Evolutionary conservation across 2,888 invertebrate genomes (phyloP).

Genomic region (Synergus japonicus): DNA sequence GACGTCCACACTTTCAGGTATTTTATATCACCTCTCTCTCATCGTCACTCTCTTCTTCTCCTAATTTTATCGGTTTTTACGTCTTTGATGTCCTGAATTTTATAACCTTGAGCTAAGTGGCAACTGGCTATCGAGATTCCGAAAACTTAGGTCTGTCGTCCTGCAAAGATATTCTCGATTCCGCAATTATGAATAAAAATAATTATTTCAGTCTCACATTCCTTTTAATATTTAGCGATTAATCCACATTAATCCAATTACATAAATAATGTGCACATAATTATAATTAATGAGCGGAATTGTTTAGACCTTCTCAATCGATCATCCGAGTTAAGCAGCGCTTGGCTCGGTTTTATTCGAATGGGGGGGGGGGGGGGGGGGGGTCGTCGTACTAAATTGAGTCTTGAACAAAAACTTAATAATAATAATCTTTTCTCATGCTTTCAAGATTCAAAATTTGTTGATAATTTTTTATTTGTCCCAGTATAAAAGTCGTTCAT

Average conservation of each 20-base stretch:
- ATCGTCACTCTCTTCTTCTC: conserved; percentile 37
- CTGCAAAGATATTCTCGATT: background rate
- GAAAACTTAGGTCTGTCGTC: conserved; percentile 11
- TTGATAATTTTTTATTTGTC: background rate
- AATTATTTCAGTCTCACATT: background rate
- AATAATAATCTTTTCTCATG: no score
- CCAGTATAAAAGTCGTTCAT: conserved; percentile 42
- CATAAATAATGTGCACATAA: background rate
- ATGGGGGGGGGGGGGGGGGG: no score
- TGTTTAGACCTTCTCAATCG: no score
- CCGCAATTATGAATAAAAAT: background rate
- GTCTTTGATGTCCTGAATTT: conserved; percentile 33
- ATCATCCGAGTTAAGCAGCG: no score
- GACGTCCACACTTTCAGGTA: conserved; percentile 40
- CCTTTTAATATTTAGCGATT: background rate
- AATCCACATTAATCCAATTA: background rate
- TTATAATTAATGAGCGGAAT: background rate
- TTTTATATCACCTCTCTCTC: conserved; percentile 36
- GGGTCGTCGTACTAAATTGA: no score
- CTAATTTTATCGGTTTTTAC: conserved; percentile 40
- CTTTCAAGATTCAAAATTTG: background rate
- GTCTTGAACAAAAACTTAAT: no score
- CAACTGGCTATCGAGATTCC: conserved; percentile 34
- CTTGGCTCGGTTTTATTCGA: no score
- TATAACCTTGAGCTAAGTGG: conserved; percentile 34